A percentile compares a stretch with the other conserved stretches of the same genome.
These are phyloP conservation scores for Porites evermanni DNA, from an alignment of 92 coral and sea anemone species.

Conservation along the genomic window DNA sequence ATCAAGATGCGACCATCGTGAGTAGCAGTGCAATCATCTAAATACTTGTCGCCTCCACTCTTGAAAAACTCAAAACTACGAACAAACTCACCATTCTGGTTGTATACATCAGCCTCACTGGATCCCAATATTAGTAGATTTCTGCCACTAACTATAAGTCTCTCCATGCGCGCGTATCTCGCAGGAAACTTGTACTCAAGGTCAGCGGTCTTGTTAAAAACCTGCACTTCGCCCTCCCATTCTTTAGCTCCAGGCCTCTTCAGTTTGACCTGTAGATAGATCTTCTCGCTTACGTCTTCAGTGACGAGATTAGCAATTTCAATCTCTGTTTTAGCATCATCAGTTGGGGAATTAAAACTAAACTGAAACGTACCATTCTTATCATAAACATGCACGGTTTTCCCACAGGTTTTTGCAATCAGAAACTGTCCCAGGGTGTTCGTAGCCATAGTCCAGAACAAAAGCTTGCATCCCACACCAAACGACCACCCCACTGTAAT, in stretches of 20 bases:
- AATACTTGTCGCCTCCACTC: not conserved
- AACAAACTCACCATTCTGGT: conserved; percentile 35
- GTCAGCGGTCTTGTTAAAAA: conserved; percentile 39
- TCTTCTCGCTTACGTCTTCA: conserved; percentile 34
- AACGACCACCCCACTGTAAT: conserved; percentile 23
- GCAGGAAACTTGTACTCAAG: conserved; percentile 36
- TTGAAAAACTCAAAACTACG: conserved; percentile 3
- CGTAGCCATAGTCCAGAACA: conserved; percentile 20
- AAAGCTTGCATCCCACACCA: conserved; percentile 21
- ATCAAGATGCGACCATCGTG: conserved; percentile 49
- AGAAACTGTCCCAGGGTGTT: conserved; percentile 48
- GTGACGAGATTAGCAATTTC: conserved; percentile 32
- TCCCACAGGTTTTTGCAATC: conserved; percentile 24
- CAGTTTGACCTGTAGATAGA: conserved; percentile 30
- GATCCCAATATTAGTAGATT: conserved; percentile 28
- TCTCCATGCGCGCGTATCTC: conserved; percentile 13
- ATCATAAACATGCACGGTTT: conserved; percentile 27
- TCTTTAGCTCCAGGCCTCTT: not conserved
- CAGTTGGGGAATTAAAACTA: conserved; percentile 1
- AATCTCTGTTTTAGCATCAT: not conserved
- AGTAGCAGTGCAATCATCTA: conserved; percentile 27
- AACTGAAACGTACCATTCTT: conserved; percentile 18
- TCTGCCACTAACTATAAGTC: conserved; percentile 33
- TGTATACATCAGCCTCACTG: conserved; percentile 37
- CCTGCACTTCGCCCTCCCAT: not conserved